Conservation (phyloP, 2,113 vertebrate genomes). For the Stomatorhinus ivindoensis region DNA sequence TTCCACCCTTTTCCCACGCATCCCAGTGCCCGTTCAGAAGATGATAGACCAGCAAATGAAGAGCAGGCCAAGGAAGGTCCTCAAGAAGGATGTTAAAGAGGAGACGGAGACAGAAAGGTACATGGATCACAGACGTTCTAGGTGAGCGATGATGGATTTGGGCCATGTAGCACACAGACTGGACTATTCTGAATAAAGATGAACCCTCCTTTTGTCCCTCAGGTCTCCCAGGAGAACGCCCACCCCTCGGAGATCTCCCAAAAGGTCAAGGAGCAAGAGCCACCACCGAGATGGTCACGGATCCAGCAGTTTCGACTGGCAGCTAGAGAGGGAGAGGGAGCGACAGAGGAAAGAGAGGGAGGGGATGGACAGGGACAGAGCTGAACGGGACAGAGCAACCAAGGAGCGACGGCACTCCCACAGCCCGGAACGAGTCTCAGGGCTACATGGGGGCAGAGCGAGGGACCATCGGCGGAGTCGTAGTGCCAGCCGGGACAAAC, state of each 20-base stretch:
- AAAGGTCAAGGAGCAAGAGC: constrained; percentile 89
- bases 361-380: constrained; percentile 31
- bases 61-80: constrained; percentile 80
- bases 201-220: neutral
- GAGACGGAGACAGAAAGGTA: constrained; percentile 64
- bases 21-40: constrained; percentile 97
- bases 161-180: neutral
- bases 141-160: constrained; percentile 52
- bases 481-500: constrained; percentile 64
- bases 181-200: neutral
- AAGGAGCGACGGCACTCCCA: constrained; percentile 72
- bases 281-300: constrained; percentile 83
- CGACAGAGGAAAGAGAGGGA: constrained; percentile 73
- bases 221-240: constrained; percentile 83
- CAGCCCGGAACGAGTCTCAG: constrained; percentile 61
- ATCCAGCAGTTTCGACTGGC: constrained; percentile 80
- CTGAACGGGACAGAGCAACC: constrained; percentile 48
- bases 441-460: constrained; percentile 67
- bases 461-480: constrained; percentile 68
- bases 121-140: constrained; percentile 74
- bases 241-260: constrained; percentile 81
- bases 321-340: constrained; percentile 88
- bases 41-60: constrained; percentile 93
- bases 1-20: constrained; percentile 93
- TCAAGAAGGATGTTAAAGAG: constrained; percentile 73